Evolutionary conservation across 1,140 invertebrate species (phyloP), one percentile per base, ranked within the genome.

Genomic region (Procambarus clarkii): DNA sequence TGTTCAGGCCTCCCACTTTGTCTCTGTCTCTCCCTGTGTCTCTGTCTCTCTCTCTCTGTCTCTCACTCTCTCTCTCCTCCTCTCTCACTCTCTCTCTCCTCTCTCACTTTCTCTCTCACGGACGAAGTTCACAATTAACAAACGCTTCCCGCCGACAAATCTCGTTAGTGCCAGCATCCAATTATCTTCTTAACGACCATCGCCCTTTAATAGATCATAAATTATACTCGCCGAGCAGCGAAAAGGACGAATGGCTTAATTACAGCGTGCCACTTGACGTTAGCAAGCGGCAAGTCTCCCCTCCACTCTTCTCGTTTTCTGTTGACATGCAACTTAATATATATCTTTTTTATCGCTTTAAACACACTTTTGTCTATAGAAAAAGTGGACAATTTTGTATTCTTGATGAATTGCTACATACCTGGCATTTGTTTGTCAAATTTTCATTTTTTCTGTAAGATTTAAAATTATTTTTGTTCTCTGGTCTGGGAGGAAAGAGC

Each of bases 51-150:
- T 34, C 0, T 34, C 34, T 58, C 54, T 58, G 8, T 58, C 77
- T 79, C 77, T 79, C 77, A 46, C 77, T 79, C 77, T 79, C 77
- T 79, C 77, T 79, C 77, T 79, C 77, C 46, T 44, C 46, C 50
- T 54, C 50, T 54, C 50, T 54, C 50, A 15, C 60, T 64, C 4
- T 13, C 8, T 1, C n/a, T 34, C 24, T 4, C 8, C 50, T 54
- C 50, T 54, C 50, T 54, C 50, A 15, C 60, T 64, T 54, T 13
- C 8, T 1, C n/a, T 34, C 24, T 4, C 8, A 74, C 8, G 24
- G 34, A 64, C 60, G 60, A 64, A 64, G 4, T 64, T 2, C 69
- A 74, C 69, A 34, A 74, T 24, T 34, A 34, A 74, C 69, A 74
- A 74, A 74, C 24, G 69, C 69, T 74, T 74, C 69, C 69, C 69